Percentiles rank a stretch among this genome's conserved stretches.
phyloP scores from a whole-genome alignment of 2,113 vertebrate species.

The Carettochelys insculpta region DNA sequence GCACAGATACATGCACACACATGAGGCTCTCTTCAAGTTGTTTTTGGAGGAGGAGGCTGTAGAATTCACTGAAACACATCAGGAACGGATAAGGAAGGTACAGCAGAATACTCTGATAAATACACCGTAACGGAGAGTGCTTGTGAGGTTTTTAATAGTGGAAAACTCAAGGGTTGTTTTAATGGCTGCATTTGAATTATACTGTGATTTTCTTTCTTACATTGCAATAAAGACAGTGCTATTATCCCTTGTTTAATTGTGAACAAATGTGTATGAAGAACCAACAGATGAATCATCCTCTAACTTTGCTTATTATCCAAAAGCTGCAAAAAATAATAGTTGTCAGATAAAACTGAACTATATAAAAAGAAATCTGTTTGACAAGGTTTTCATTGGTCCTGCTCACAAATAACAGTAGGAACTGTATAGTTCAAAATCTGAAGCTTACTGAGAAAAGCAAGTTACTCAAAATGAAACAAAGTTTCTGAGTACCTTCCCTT shows the following conservation, averaged over 20 bases:
- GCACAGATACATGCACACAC: accelerated
- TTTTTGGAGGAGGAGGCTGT: background rate
- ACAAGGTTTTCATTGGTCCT: conserved; percentile 1
- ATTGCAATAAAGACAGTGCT: background rate
- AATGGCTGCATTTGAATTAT: background rate
- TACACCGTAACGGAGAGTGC: background rate
- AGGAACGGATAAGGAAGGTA: too few species aligned
- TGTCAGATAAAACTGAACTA: background rate
- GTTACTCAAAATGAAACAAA: conserved; percentile 17
- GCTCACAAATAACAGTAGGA: conserved; percentile 31
- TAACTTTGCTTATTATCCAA: conserved; percentile 29
- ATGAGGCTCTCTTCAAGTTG: background rate
- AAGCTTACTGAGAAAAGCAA: conserved; percentile 38
- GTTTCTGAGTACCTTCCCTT: background rate
- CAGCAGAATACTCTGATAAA: background rate
- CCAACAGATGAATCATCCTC: conserved; percentile 22
- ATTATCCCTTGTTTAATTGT: background rate
- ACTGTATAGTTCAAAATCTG: conserved; percentile 11
- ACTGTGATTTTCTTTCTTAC: conserved; percentile 13
- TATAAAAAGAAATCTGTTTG: background rate
- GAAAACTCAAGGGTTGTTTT: background rate
- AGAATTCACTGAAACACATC: too few species aligned
- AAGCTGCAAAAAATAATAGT: conserved; percentile 4
- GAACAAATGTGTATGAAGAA: background rate
- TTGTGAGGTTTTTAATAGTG: background rate